Percentiles rank a stretch among this genome's conserved stretches.
phyloP scores from a whole-genome alignment of 2,797 vertebrate genomes.

The Pangasius macronema region DNA sequence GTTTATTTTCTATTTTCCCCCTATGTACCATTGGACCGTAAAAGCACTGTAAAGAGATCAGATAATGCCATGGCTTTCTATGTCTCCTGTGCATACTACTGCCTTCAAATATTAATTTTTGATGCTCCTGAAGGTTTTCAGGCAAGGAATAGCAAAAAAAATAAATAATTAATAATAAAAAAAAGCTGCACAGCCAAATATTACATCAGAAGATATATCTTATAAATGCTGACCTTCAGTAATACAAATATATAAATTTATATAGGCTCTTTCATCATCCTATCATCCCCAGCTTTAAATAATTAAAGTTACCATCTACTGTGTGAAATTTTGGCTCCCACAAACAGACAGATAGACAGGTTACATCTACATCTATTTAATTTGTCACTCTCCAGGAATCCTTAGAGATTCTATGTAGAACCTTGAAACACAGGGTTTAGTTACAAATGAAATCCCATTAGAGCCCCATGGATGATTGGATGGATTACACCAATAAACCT shows the following conservation, averaged over 20 bases:
- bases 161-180: neutral
- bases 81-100: neutral
- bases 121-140: neutral
- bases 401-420: neutral
- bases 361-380: neutral
- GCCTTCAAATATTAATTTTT: neutral
- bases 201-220: neutral
- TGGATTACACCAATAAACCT: too few species aligned
- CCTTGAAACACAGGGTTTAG: too few species aligned
- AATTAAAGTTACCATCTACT: neutral
- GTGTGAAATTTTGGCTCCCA: neutral
- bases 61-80: neutral
- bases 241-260: neutral
- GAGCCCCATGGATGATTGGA: too few species aligned
- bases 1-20: neutral
- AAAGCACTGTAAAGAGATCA: neutral
- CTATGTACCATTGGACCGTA: neutral
- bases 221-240: neutral
- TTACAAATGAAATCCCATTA: neutral
- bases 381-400: neutral
- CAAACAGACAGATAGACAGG: neutral
- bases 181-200: neutral
- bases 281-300: neutral
- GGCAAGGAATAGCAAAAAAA: neutral
- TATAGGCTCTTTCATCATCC: neutral